phyloP scores from a whole-genome alignment of 1,140 invertebrate genomes.

The Aphelenchoides fujianensis region DNA sequence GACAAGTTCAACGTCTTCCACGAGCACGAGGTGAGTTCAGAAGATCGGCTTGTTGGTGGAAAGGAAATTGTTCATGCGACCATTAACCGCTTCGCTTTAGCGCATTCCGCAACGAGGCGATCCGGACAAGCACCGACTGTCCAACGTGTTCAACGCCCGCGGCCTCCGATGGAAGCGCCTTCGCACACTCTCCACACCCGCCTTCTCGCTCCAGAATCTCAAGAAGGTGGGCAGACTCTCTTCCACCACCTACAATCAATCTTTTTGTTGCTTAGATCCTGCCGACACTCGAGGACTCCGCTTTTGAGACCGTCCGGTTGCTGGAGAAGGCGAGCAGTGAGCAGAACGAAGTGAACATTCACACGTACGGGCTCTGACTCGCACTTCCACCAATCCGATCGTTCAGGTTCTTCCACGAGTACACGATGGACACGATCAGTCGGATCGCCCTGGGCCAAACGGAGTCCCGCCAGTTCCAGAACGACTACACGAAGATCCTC shows the following conservation, averaged over 20 bases:
- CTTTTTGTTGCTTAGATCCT: slow-evolving; percentile 44
- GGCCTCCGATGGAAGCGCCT: slow-evolving; percentile 64
- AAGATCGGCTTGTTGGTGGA: not conserved
- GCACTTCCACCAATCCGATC: not conserved
- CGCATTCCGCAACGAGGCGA: slow-evolving; percentile 30
- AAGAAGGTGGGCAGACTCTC: slow-evolving; percentile 55
- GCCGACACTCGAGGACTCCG: slow-evolving; percentile 53
- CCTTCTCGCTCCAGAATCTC: slow-evolving; percentile 64
- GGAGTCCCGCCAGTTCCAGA: slow-evolving; percentile 44
- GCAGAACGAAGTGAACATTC: not conserved
- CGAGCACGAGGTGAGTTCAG: slow-evolving; percentile 50
- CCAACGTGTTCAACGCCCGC: slow-evolving; percentile 51
- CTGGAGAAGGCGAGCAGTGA: slow-evolving; percentile 23
- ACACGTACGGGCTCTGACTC: not conserved
- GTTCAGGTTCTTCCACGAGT: slow-evolving; percentile 46
- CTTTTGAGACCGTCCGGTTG: slow-evolving; percentile 38
- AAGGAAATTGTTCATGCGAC: slow-evolving; percentile 21
- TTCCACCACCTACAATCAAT: slow-evolving; percentile 13
- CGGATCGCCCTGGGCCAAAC: slow-evolving; percentile 53
- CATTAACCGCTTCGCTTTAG: slow-evolving; percentile 29
- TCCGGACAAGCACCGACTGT: slow-evolving; percentile 24
- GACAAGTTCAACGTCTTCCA: slow-evolving; percentile 66
- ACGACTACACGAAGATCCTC: slow-evolving; percentile 24
- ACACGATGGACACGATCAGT: slow-evolving; percentile 50
- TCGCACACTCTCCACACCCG: slow-evolving; percentile 63